Conservation (phyloP, 2,113 vertebrate species). For the Megaleporinus macrocephalus region DNA sequence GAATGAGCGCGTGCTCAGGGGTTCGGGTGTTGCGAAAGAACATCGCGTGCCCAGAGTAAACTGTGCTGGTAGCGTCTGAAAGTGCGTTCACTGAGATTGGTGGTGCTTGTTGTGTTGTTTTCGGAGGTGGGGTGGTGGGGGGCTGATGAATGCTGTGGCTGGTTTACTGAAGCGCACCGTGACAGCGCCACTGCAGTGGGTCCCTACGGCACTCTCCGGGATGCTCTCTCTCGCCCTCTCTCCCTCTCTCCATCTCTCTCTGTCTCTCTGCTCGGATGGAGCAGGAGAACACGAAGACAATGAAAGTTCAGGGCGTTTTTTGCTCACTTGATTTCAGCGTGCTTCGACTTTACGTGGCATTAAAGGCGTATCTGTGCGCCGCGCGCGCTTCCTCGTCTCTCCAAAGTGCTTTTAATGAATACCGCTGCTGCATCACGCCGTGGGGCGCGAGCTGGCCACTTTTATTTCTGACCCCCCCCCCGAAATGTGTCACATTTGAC, state of each 20-base stretch:
- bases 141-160: constrained; percentile 61
- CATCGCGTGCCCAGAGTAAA: neutral
- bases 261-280: constrained; percentile 21
- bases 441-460: neutral
- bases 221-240: constrained; percentile 45
- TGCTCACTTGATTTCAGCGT: neutral
- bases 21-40: neutral
- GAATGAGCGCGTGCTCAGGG: neutral
- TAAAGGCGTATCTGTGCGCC: neutral
- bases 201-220: neutral
- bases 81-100: neutral
- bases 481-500: constrained; percentile 3
- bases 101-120: neutral
- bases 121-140: no score
- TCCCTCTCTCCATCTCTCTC: neutral
- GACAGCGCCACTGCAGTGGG: constrained; percentile 74
- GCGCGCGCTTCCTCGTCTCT: constrained; percentile 62
- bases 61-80: neutral
- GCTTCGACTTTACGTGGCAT: neutral
- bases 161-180: constrained; percentile 52
- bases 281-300: constrained; percentile 20
- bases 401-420: constrained; percentile 75
- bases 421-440: constrained; percentile 72
- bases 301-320: constrained; percentile 21
- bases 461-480: constrained; percentile 5